Base-by-base conservation (phyloP, 2,113 vertebrate genomes). In the Nibea albiflora region DNA sequence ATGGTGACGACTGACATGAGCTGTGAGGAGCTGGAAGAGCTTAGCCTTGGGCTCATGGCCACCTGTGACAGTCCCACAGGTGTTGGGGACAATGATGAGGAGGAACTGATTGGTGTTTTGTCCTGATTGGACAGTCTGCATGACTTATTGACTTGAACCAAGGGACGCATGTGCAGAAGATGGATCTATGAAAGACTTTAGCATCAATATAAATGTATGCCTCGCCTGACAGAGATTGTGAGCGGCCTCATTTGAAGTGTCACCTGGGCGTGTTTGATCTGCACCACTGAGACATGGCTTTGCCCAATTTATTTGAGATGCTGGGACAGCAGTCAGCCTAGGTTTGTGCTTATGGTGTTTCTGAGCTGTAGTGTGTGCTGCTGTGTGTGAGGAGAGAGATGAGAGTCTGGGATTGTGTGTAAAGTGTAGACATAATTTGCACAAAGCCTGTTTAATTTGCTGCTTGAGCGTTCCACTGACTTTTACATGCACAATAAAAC, bases 1-100 rank as follows among this genome's bases (percentile, higher is more conserved):
- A 93, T 95, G 92, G 92, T 94, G 71, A 93, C 92, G 1, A 89
- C 93, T 0, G 92, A 92, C 69, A 94, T 95, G 92, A 94, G 92
- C 84, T 93, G 94, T 6, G 95, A 95, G 69, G 93, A 95, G 77
- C 88, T 96, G 77, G 94, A 94, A 0, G 94, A 95, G 81, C 90
- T 95, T 26, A 90, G 94, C 57, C 87, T 96, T 52, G 95, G 94
- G 12, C 93, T 95, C 78, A 94, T 96, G 86, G 84, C 94, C 8
- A 77, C 93, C 0, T 95, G 94, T 8, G 84, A 93, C 80, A 95
- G 94, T 73, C 93, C 94, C 0, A 86, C 92, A n/a, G 93, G 76
- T 0, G 85, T 87, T 1, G 84, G 88, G 3, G 90, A 92, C 73
- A 83, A 93, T 1, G 87, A 92, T 0, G 94, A 95, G 11, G 93